phyloP scores from a whole-genome alignment of 37 sponge, comb jelly and placozoan species.

The Axinella damicornis region DNA sequence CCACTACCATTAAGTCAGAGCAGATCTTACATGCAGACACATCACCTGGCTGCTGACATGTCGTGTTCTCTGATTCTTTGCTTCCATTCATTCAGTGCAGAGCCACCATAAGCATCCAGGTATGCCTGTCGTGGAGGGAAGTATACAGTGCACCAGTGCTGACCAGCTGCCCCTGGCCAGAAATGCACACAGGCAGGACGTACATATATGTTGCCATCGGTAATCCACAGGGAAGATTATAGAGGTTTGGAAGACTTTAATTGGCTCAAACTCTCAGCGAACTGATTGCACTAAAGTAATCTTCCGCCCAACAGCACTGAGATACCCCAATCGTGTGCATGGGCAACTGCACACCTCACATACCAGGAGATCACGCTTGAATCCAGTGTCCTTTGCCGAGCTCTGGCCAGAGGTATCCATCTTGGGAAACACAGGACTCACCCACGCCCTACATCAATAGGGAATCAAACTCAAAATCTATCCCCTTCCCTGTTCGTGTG shows the following conservation, averaged over 20 bases:
- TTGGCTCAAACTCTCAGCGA: too few relatives aligned
- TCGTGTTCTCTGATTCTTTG: conserved; percentile 62
- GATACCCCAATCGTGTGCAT: too few relatives aligned
- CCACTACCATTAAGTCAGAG: too few relatives aligned
- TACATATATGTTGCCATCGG: too few relatives aligned
- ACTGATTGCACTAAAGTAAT: too few relatives aligned
- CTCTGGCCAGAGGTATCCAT: not conserved
- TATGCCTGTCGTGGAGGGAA: conserved; percentile 52
- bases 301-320: too few relatives aligned
- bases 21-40: not conserved
- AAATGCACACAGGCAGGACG: too few relatives aligned
- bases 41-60: conserved; percentile 59
- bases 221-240: too few relatives aligned
- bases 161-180: too few relatives aligned
- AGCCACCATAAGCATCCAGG: conserved; percentile 55
- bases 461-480: not conserved
- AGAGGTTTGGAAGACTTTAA: too few relatives aligned
- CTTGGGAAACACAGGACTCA: conserved; percentile 88
- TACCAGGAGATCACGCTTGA: conserved; percentile 67
- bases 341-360: not conserved
- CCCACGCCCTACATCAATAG: conserved; percentile 63
- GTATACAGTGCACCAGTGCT: not conserved
- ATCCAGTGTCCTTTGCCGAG: not conserved
- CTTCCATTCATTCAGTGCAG: conserved; percentile 74
- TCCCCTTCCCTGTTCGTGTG: too few relatives aligned